These are phyloP conservation scores for Lathronympha strigana DNA, from an alignment of 2,888 invertebrate genomes.

Conservation along the genomic window DNA sequence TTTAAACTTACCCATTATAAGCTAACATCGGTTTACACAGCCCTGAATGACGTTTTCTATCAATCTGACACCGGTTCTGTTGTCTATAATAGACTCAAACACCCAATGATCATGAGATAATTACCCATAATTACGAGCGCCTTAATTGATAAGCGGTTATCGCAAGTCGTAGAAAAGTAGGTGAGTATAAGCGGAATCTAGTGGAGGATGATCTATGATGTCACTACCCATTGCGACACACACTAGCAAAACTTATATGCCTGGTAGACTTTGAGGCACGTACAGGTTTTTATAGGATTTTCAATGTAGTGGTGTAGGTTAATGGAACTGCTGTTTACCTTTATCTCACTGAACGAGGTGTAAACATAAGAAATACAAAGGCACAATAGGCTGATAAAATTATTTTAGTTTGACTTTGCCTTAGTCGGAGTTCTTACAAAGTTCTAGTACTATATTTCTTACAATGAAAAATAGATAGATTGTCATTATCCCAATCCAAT, in stretches of 20 bases:
- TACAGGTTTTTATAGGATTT: constrained; percentile 14
- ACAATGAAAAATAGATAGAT: too few relatives aligned
- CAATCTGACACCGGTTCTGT: too few relatives aligned
- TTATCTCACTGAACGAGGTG: not conserved
- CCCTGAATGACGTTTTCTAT: too few relatives aligned
- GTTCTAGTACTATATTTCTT: too few relatives aligned
- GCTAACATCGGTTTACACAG: too few relatives aligned
- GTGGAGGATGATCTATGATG: not conserved
- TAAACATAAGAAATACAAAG: not conserved
- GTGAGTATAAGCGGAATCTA: not conserved
- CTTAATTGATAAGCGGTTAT: not conserved
- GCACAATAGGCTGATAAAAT: not conserved
- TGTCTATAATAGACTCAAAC: too few relatives aligned
- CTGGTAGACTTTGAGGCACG: constrained; percentile 18
- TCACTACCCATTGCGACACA: constrained; percentile 20
- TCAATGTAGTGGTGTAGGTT: constrained; percentile 6
- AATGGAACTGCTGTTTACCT: constrained; percentile 13
- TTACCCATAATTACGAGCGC: too few relatives aligned
- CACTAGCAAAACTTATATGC: constrained; percentile 13
- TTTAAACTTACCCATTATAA: too few relatives aligned
- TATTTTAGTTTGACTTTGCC: not conserved
- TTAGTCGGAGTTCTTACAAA: not conserved
- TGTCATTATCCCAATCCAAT: too few relatives aligned
- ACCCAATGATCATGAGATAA: too few relatives aligned
- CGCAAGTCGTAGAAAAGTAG: not conserved